Conservation (phyloP, 2,113 vertebrate species). For the Albula goreensis region DNA sequence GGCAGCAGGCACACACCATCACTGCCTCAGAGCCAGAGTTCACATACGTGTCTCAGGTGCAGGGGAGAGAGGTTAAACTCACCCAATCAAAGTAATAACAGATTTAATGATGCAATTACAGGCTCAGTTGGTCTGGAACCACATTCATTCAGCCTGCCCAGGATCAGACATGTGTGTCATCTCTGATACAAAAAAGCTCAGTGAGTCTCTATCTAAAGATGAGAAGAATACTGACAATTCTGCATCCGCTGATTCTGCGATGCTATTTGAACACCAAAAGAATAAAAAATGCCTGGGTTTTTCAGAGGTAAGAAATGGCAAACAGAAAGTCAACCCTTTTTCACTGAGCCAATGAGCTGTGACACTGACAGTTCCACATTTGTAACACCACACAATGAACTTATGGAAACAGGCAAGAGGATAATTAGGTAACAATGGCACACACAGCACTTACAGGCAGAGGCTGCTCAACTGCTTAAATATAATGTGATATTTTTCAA, state of each 20-base stretch:
- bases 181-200: neutral
- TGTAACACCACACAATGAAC: neutral
- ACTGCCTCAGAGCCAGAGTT: neutral
- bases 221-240: neutral
- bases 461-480: neutral
- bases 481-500: neutral
- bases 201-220: neutral
- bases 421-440: neutral
- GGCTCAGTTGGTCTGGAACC: slow-evolving; percentile 3
- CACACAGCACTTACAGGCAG: neutral
- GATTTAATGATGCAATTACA: neutral
- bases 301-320: neutral
- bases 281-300: neutral
- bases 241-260: neutral
- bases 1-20: neutral
- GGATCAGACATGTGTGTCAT: neutral
- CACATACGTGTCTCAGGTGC: neutral
- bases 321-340: neutral
- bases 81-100: neutral
- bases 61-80: neutral
- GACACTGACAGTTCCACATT: neutral
- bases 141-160: neutral
- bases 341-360: neutral
- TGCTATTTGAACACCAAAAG: neutral
- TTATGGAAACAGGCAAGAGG: neutral